A percentile compares a stretch with the other conserved stretches of the same genome.
These are phyloP conservation scores for Leptoclinus maculatus DNA, from an alignment of 2,797 vertebrate species.

Conservation along the genomic window DNA sequence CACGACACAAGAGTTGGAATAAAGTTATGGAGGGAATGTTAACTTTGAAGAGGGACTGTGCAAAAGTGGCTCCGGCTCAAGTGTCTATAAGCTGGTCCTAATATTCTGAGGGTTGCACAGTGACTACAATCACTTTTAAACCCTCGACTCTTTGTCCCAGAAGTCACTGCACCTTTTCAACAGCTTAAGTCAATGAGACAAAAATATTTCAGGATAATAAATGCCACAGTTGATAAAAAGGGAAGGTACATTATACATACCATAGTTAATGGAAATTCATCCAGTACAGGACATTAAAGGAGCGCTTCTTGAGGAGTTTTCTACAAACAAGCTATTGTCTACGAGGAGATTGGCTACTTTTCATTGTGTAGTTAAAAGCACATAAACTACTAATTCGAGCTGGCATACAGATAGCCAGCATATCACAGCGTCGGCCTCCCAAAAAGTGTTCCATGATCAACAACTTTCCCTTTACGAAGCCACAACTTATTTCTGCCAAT, in stretches of 20 bases:
- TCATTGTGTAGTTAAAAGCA: background rate
- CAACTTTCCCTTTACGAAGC: background rate
- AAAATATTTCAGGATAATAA: background rate
- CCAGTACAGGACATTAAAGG: background rate
- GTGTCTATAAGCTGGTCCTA: no score
- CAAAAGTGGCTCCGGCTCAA: background rate
- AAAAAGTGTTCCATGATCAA: background rate
- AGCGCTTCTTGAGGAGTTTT: background rate
- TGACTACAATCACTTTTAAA: background rate
- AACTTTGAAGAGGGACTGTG: background rate
- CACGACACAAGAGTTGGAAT: background rate
- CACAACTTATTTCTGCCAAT: constrained; percentile 1
- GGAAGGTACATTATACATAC: constrained; percentile 6
- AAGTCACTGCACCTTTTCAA: background rate
- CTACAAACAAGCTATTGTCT: background rate
- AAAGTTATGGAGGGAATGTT: background rate
- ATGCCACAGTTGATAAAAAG: background rate
- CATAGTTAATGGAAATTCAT: constrained; percentile 1
- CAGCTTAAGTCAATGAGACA: background rate
- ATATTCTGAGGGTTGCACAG: background rate
- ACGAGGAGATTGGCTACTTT: background rate
- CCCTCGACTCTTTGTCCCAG: background rate
- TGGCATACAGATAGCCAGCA: background rate
- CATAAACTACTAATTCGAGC: background rate
- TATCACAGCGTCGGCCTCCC: background rate